phyloP scores from a whole-genome alignment of 2,888 invertebrate genomes.

The Lycophotia porphyrea region DNA sequence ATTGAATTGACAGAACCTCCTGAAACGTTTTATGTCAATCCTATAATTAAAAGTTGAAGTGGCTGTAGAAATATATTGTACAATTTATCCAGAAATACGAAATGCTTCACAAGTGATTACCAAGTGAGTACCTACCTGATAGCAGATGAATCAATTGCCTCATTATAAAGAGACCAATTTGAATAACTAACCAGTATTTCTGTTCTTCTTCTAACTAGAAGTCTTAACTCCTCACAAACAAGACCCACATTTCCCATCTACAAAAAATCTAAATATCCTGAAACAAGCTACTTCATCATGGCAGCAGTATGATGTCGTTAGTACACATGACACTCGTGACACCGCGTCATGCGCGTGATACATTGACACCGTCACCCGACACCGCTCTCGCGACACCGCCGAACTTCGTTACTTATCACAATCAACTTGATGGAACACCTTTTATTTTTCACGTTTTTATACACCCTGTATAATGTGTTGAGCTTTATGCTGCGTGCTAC shows the following conservation, averaged over 20 bases:
- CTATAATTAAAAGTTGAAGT: not conserved
- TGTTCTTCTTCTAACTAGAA: not conserved
- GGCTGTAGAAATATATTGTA: not conserved
- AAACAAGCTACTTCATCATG: conserved; percentile 36
- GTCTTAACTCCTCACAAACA: not conserved
- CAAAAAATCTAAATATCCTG: conserved; percentile 22
- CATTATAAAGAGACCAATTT: not conserved
- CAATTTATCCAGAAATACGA: not conserved
- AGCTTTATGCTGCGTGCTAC: conserved; percentile 3
- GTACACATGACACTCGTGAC: conserved; percentile 54
- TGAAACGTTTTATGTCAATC: not conserved
- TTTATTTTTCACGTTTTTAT: conserved; percentile 56
- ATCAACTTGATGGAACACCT: conserved; percentile 58
- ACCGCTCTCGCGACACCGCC: conserved; percentile 53
- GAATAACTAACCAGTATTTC: not conserved
- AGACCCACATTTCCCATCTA: not conserved
- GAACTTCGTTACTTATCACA: conserved; percentile 48
- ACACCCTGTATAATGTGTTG: conserved; percentile 17
- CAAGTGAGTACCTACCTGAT: not conserved
- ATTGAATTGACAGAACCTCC: not conserved
- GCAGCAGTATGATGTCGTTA: conserved; percentile 45
- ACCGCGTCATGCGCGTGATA: conserved; percentile 51
- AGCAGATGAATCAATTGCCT: not conserved
- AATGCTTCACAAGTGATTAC: not conserved
- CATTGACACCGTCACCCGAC: conserved; percentile 53